phyloP scores from a whole-genome alignment of 2,888 invertebrate genomes.

The Apamea sordens region DNA sequence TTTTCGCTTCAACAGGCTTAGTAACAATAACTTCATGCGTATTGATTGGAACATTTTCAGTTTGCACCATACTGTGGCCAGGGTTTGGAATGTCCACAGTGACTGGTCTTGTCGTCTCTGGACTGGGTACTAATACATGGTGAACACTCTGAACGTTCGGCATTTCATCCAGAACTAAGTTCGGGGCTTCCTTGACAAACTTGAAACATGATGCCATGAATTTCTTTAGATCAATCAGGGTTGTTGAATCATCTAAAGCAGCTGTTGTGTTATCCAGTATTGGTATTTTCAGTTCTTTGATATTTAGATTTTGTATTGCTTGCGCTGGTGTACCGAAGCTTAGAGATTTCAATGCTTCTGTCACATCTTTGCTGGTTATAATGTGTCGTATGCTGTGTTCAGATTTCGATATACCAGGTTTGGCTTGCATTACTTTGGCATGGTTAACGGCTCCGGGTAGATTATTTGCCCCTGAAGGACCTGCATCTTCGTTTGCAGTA shows the following conservation, averaged over 20 bases:
- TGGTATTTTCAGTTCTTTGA: slow-evolving; percentile 79
- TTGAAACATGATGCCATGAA: slow-evolving; percentile 86
- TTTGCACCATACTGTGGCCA: slow-evolving; percentile 71
- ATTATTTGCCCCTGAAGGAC: slow-evolving; percentile 78
- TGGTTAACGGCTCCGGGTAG: slow-evolving; percentile 80
- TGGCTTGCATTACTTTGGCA: slow-evolving; percentile 66
- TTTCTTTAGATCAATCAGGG: slow-evolving; percentile 81
- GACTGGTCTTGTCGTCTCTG: slow-evolving; percentile 52
- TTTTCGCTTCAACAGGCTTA: slow-evolving; percentile 72
- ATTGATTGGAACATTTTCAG: slow-evolving; percentile 65
- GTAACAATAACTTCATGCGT: slow-evolving; percentile 80
- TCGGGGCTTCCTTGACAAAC: slow-evolving; percentile 74
- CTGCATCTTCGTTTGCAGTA: slow-evolving; percentile 77
- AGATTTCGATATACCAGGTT: slow-evolving; percentile 84
- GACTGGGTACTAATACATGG: slow-evolving; percentile 58
- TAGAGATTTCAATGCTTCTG: slow-evolving; percentile 82
- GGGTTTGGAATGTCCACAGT: slow-evolving; percentile 71
- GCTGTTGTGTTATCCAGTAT: slow-evolving; percentile 68
- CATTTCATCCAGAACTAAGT: slow-evolving; percentile 70
- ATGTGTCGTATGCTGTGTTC: slow-evolving; percentile 84
- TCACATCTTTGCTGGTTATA: slow-evolving; percentile 82
- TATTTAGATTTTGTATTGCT: slow-evolving; percentile 69
- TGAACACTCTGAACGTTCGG: slow-evolving; percentile 72
- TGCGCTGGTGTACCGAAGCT: slow-evolving; percentile 76
- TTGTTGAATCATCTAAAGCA: slow-evolving; percentile 73